phyloP scores from a whole-genome alignment of 2,888 invertebrate genomes.

The Netelia inedita region DNA sequence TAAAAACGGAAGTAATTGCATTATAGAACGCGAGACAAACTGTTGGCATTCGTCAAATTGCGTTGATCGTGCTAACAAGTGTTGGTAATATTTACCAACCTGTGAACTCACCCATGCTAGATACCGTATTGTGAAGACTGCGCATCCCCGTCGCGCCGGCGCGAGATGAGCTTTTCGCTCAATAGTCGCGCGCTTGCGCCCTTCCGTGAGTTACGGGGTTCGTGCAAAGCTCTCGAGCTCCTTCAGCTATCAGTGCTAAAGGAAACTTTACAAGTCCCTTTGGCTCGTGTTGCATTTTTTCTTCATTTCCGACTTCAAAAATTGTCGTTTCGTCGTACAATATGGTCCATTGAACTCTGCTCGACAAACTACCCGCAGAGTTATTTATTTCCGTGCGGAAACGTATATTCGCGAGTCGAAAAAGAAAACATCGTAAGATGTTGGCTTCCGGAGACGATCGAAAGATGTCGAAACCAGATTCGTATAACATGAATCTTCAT shows the following conservation, averaged over 20 bases:
- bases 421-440: slow-evolving; percentile 28
- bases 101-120: too few relatives aligned
- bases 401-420: background rate
- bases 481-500: slow-evolving; percentile 14
- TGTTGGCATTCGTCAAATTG: too few relatives aligned
- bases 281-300: background rate
- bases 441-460: background rate
- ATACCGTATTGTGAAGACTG: background rate
- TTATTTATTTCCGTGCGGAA: background rate
- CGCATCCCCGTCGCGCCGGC: slow-evolving; percentile 4
- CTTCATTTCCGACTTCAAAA: slow-evolving; percentile 7
- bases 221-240: slow-evolving; percentile 24
- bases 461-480: slow-evolving; percentile 21
- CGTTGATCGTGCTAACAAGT: too few relatives aligned
- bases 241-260: slow-evolving; percentile 26
- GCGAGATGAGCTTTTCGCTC: slow-evolving; percentile 47
- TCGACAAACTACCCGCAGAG: background rate
- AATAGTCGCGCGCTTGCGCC: slow-evolving; percentile 64
- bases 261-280: slow-evolving; percentile 31
- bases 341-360: background rate
- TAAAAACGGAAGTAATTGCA: too few relatives aligned
- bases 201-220: slow-evolving; percentile 7
- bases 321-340: background rate
- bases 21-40: too few relatives aligned
- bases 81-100: background rate